phyloP scores from a whole-genome alignment of 2,113 vertebrate genomes.

The Melanerpes formicivorus region DNA sequence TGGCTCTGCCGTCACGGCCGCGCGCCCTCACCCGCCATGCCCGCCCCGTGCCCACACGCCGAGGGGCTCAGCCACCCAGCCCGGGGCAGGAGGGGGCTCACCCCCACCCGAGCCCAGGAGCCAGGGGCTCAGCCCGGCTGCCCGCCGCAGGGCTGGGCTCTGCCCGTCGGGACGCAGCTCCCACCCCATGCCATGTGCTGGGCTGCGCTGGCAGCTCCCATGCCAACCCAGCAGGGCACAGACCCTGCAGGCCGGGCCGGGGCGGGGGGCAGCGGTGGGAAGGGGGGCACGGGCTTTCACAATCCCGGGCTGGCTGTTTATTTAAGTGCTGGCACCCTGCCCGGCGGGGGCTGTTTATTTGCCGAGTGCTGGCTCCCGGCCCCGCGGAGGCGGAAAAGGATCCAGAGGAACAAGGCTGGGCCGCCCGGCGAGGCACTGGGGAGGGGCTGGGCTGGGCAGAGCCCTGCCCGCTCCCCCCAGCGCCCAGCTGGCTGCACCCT shows the following conservation, averaged over 20 bases:
- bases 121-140: neutral
- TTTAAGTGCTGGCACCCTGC: conserved; percentile 53
- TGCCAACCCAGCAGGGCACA: neutral
- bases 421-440: conserved; percentile 66
- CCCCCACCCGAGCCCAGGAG: neutral
- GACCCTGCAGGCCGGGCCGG: neutral
- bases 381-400: conserved; percentile 67
- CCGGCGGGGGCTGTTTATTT: conserved; percentile 67
- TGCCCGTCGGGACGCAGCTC: neutral
- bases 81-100: neutral
- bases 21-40: neutral
- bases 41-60: neutral
- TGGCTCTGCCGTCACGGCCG: neutral
- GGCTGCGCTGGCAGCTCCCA: neutral
- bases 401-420: conserved; percentile 69
- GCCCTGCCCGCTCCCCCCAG: conserved; percentile 8
- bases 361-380: conserved; percentile 57
- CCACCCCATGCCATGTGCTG: neutral
- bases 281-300: conserved; percentile 40
- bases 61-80: neutral
- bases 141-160: neutral
- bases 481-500: neutral
- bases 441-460: conserved; percentile 20
- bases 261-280: neutral
- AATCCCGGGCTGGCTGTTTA: conserved; percentile 58